phyloP scores from a whole-genome alignment of 2,113 vertebrate genomes.

The Hassar affinis region DNA sequence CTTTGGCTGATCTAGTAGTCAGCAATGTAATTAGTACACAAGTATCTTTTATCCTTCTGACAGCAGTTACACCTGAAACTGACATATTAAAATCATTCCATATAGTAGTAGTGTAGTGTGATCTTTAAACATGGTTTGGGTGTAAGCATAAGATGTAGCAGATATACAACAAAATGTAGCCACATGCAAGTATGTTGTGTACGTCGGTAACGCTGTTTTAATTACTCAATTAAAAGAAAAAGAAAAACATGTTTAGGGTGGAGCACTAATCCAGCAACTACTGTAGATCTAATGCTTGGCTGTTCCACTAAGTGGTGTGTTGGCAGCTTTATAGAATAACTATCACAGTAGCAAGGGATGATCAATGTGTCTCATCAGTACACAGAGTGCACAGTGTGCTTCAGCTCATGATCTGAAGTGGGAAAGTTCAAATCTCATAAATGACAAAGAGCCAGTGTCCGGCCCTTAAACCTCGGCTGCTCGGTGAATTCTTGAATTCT shows the following conservation, averaged over 20 bases:
- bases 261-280: background rate
- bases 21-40: background rate
- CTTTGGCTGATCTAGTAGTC: background rate
- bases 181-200: background rate
- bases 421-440: background rate
- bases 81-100: background rate
- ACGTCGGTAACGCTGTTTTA: background rate
- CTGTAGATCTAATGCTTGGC: background rate
- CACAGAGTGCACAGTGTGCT: background rate
- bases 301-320: background rate
- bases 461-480: background rate
- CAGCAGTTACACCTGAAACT: background rate
- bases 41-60: background rate
- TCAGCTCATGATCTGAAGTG: background rate
- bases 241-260: background rate
- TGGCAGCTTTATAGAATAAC: too few relatives aligned
- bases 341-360: background rate
- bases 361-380: constrained; percentile 1
- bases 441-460: background rate
- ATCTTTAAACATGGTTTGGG: background rate
- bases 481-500: background rate
- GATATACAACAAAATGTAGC: background rate
- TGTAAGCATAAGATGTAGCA: background rate
- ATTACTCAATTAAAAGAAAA: background rate
- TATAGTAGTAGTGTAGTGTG: background rate